Base-by-base conservation (phyloP, 92 coral and sea anemone species). In the Siderastrea radians region DNA sequence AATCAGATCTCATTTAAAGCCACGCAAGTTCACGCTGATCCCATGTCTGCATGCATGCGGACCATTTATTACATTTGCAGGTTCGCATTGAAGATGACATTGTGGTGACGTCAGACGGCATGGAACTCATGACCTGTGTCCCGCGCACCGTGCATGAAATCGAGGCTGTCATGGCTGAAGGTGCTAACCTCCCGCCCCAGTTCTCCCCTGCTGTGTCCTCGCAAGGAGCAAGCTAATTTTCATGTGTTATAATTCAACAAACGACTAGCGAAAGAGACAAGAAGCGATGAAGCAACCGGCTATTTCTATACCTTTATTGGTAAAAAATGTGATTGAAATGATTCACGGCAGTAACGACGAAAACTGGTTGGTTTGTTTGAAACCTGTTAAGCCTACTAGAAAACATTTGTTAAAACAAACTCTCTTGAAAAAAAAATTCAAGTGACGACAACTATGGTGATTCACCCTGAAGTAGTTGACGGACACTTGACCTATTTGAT, bases 71-170 rank as follows among this genome's bases (percentile, higher is more conserved):
- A 26, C 38, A 26, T n/a, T 49, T 69, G 8, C 61, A 98, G 99
- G 99, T 98, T 78, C 99, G 99, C 46, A 98, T 98, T 63, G 99
- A 98, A 83, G 99, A 98, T 73, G 94, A 91, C 91, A 98, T 98
- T 16, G 84, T 89, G 52, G 98, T 98, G 79, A 98, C 99, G 52
- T 90, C 98, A 61, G 94, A 95, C 54, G 99, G 99, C 10, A 98
- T 98, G 99, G 99, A 98, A 73, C 88, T 98, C 68, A 94, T 98
- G 99, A 96, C 99, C n/a, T 83, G 90, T 47, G 99, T 98, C 3
- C 99, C 99, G 13, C 98, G 99, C 45, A 98, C 99, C 51, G 97
- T 93, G 78, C 91, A 91, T 55, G 99, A 98, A 87, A 98, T 98
- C 80, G 99, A 98, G 92, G 91, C 96, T 7, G 89, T 94, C 72